Conservation (phyloP, 1,140 invertebrate genomes). For the Adoxophyes honmai region DNA sequence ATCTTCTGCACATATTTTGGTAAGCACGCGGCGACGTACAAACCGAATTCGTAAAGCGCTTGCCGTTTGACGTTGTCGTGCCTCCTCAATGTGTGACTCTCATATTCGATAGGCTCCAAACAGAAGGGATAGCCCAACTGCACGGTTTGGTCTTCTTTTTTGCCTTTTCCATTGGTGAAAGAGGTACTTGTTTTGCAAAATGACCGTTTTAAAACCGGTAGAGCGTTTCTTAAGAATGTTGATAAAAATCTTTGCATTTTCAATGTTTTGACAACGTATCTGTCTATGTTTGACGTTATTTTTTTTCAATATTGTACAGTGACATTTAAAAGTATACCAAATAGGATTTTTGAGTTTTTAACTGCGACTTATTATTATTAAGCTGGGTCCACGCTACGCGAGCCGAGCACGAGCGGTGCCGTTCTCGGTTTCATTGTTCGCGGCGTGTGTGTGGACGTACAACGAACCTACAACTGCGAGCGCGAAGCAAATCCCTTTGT, state of each 20-base stretch:
- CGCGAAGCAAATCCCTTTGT: too few relatives aligned
- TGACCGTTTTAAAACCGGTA: conserved; percentile 4
- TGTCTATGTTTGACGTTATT: neutral
- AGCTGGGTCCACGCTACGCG: too few relatives aligned
- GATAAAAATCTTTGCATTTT: conserved; percentile 10
- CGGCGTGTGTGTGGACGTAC: too few relatives aligned
- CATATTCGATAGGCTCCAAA: conserved; percentile 48
- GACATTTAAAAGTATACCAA: too few relatives aligned
- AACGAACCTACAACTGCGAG: too few relatives aligned
- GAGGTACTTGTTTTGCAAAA: neutral
- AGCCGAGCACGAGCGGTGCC: too few relatives aligned
- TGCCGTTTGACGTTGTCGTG: conserved; percentile 53
- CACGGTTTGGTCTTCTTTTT: conserved; percentile 7
- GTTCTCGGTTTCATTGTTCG: too few relatives aligned
- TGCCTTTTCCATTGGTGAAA: neutral
- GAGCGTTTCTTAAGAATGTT: neutral
- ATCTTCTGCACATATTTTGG: conserved; percentile 96
- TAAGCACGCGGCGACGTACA: conserved; percentile 83
- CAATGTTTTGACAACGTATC: neutral
- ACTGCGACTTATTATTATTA: too few relatives aligned
- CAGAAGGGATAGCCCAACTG: conserved; percentile 40
- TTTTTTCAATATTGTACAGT: too few relatives aligned
- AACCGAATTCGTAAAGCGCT: conserved; percentile 59
- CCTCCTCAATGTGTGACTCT: conserved; percentile 40
- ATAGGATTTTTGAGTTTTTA: too few relatives aligned